These are phyloP conservation scores for Cranoglanis bouderius DNA, from an alignment of 2,113 vertebrate species.

Conservation along the genomic window DNA sequence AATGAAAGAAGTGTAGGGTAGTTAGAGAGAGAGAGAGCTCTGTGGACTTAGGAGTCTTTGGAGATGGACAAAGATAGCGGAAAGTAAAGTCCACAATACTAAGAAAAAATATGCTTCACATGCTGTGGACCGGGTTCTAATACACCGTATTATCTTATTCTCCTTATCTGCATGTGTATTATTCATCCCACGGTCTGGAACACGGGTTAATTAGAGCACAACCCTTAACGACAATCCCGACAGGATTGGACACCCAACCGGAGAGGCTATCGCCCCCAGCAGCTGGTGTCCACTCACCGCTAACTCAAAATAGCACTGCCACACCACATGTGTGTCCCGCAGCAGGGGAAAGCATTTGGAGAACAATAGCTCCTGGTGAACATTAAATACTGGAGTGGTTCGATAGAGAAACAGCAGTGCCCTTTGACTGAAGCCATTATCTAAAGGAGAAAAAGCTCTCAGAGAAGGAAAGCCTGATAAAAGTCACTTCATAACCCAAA, in stretches of 20 bases:
- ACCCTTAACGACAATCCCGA: slow-evolving; percentile 35
- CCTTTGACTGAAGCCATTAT: slow-evolving; percentile 31
- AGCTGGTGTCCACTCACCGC: background rate
- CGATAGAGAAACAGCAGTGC: background rate
- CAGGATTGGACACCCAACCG: slow-evolving; percentile 33
- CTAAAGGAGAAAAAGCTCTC: slow-evolving; percentile 18
- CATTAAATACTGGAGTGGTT: slow-evolving; percentile 10
- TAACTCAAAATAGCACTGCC: slow-evolving; percentile 15
- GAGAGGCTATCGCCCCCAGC: slow-evolving; percentile 7
- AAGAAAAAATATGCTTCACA: background rate
- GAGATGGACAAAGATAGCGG: background rate
- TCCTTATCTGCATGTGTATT: background rate
- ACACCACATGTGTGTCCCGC: background rate
- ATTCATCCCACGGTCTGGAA: background rate
- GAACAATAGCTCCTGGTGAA: slow-evolving; percentile 27
- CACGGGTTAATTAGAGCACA: slow-evolving; percentile 40
- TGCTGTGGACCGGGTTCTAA: background rate
- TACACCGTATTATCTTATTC: no score
- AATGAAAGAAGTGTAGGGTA: background rate
- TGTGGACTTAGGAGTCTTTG: slow-evolving; percentile 26
- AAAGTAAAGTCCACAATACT: background rate
- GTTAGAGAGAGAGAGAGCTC: slow-evolving; percentile 4
- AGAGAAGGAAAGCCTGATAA: background rate
- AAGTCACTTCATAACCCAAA: background rate
- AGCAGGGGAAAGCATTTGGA: slow-evolving; percentile 12